Evolutionary conservation across 2,888 invertebrate genomes (phyloP).

Genomic region (Gymnosoma rotundatum): DNA sequence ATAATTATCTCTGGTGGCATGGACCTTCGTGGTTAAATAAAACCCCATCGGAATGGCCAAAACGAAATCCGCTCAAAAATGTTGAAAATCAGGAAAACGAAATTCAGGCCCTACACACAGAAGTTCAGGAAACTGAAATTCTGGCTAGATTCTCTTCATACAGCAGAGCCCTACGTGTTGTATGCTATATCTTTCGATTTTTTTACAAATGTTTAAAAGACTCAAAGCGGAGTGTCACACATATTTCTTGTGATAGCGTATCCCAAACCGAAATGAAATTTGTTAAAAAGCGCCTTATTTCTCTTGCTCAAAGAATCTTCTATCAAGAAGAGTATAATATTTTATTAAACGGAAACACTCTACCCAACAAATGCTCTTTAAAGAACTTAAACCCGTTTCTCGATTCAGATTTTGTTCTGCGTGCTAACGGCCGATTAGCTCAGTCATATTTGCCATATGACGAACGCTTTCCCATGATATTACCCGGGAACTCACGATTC

Average conservation of each 20-base stretch:
- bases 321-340: no score
- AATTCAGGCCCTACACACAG: neutral
- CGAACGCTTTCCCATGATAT: neutral
- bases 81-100: neutral
- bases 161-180: neutral
- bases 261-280: no score
- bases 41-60: constrained; percentile 21
- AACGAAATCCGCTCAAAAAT: constrained; percentile 6
- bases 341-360: neutral
- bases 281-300: no score
- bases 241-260: no score
- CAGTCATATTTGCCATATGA: no score
- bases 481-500: neutral
- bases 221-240: no score
- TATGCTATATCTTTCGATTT: no score
- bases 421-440: constrained; percentile 6
- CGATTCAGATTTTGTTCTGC: neutral
- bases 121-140: neutral
- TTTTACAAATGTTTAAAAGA: no score
- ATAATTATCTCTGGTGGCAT: constrained; percentile 35
- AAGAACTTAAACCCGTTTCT: neutral
- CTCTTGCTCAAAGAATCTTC: no score
- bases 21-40: constrained; percentile 4
- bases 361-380: constrained; percentile 1
- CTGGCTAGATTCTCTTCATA: neutral